These are phyloP conservation scores for Sycophila texana DNA, from an alignment of 2,888 invertebrate species.

Conservation along the genomic window DNA sequence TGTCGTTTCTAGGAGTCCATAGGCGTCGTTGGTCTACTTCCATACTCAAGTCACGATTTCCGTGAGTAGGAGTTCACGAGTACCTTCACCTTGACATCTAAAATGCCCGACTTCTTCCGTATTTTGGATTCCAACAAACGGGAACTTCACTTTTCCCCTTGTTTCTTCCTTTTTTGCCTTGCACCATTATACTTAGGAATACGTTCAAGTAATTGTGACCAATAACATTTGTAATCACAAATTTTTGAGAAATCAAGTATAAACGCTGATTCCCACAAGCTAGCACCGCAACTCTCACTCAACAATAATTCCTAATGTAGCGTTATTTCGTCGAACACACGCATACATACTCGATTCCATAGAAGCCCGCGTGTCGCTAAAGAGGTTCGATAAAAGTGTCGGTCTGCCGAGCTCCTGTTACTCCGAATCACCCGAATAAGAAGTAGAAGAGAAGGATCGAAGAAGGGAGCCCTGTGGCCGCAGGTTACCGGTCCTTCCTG, in stretches of 20 bases:
- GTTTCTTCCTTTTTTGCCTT: background rate
- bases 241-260: conserved; percentile 2
- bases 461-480: background rate
- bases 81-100: conserved; percentile 39
- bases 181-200: background rate
- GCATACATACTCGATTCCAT: conserved; percentile 31
- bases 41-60: conserved; percentile 38
- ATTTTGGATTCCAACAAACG: too few relatives aligned
- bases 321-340: background rate
- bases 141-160: too few relatives aligned
- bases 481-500: conserved; percentile 53
- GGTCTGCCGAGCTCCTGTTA: conserved; percentile 50
- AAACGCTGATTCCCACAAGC: background rate
- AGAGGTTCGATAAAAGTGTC: conserved; percentile 52
- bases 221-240: conserved; percentile 15
- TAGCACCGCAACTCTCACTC: background rate
- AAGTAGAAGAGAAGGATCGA: conserved; percentile 13
- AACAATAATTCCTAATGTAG: background rate
- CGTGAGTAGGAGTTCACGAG: background rate
- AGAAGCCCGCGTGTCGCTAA: background rate
- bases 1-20: conserved; percentile 23
- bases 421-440: conserved; percentile 33
- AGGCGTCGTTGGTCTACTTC: conserved; percentile 19
- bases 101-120: background rate
- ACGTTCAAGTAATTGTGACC: background rate